Percentiles rank a stretch among this genome's conserved stretches.
These are phyloP conservation scores for Scophthalmus maximus DNA, from an alignment of 2,113 vertebrate genomes.

Conservation along the genomic window DNA sequence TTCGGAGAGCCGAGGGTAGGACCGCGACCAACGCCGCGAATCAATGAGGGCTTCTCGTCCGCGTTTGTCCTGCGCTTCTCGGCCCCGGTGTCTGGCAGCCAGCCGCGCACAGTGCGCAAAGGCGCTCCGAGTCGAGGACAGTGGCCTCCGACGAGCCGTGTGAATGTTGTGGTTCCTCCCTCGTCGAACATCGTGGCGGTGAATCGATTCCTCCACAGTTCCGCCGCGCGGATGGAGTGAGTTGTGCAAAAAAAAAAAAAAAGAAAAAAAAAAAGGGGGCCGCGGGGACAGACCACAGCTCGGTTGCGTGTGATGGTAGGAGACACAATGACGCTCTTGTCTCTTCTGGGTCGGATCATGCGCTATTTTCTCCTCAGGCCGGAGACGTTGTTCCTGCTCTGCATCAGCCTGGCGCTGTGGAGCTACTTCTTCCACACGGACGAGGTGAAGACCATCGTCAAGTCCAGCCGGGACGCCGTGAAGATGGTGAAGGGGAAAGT, in stretches of 20 bases:
- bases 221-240: slow-evolving; percentile 74
- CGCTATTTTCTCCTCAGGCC: slow-evolving; percentile 99
- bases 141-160: slow-evolving; percentile 2
- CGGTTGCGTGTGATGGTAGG: slow-evolving; percentile 92
- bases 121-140: slow-evolving; percentile 10
- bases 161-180: slow-evolving; percentile 22
- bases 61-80: slow-evolving; percentile 15
- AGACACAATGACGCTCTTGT: slow-evolving; percentile 99
- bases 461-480: slow-evolving; percentile 97
- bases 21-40: slow-evolving; percentile 34
- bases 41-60: slow-evolving; percentile 44
- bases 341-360: slow-evolving; percentile 99
- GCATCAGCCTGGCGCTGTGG: slow-evolving; percentile 97
- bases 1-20: slow-evolving; percentile 41
- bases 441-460: slow-evolving; percentile 98
- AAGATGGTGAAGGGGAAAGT: slow-evolving; percentile 99
- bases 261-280: too few relatives aligned
- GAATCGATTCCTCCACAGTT: slow-evolving; percentile 35
- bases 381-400: slow-evolving; percentile 95
- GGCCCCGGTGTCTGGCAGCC: slow-evolving; percentile 30
- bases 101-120: slow-evolving; percentile 39
- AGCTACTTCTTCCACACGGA: slow-evolving; percentile 99
- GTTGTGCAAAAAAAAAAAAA: slow-evolving; percentile 45
- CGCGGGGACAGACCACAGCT: slow-evolving; percentile 64
- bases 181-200: slow-evolving; percentile 3